phyloP scores from a whole-genome alignment of 2,113 vertebrate genomes.

The Eidolon helvum region DNA sequence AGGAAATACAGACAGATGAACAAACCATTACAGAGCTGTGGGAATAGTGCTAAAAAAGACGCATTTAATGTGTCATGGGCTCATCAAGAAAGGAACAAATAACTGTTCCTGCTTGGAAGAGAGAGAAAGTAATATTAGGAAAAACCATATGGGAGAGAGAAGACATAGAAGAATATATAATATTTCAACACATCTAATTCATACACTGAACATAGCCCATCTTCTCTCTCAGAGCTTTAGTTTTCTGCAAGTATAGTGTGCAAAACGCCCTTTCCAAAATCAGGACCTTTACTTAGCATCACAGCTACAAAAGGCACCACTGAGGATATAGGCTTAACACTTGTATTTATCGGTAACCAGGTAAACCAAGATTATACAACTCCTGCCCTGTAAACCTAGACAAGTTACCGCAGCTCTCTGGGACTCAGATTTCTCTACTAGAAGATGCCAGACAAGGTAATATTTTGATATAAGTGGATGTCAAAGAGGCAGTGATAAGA shows the following conservation, averaged over 20 bases:
- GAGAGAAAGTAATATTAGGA: background rate
- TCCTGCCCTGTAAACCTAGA: background rate
- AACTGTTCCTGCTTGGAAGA: background rate
- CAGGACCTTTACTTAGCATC: background rate
- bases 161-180: background rate
- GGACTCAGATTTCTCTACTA: background rate
- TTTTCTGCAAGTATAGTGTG: background rate
- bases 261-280: background rate
- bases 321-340: background rate
- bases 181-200: background rate
- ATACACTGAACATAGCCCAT: background rate
- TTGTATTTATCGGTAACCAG: background rate
- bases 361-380: background rate
- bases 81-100: background rate
- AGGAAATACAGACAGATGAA: background rate
- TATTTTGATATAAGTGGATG: background rate
- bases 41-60: background rate
- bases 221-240: background rate
- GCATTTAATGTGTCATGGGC: accelerated
- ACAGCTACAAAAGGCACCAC: background rate
- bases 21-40: background rate
- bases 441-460: background rate
- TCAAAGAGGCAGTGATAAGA: background rate
- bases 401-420: background rate
- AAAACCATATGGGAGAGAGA: background rate